These are phyloP conservation scores for Plodia interpunctella DNA, from an alignment of 1,140 invertebrate species.

Conservation along the genomic window DNA sequence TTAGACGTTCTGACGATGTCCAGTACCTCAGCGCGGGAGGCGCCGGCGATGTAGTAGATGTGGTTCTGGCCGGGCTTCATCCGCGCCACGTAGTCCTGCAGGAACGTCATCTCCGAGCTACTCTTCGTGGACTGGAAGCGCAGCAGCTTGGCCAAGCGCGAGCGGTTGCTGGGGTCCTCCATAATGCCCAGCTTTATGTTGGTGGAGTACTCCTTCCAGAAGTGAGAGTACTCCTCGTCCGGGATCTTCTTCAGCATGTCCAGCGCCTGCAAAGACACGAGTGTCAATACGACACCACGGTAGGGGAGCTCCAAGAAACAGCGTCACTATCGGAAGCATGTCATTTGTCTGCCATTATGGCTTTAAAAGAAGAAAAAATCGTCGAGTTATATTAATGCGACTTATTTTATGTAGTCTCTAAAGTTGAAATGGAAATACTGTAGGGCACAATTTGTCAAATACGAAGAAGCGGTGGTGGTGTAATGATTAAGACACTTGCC, in stretches of 20 bases:
- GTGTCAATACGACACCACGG: no score
- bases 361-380: no score
- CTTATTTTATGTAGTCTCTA: no score
- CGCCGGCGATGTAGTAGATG: slow-evolving; percentile 98
- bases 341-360: no score
- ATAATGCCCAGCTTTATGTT: slow-evolving; percentile 98
- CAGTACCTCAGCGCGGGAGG: slow-evolving; percentile 87
- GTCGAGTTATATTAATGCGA: no score
- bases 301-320: no score
- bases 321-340: no score
- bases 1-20: neutral
- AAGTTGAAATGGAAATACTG: no score
- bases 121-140: slow-evolving; percentile 92
- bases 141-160: slow-evolving; percentile 95
- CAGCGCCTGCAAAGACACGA: slow-evolving; percentile 77
- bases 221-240: slow-evolving; percentile 93
- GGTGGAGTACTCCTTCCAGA: slow-evolving; percentile 99
- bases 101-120: slow-evolving; percentile 80
- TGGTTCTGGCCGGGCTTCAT: slow-evolving; percentile 98
- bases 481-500: no score
- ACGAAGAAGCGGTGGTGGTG: no score
- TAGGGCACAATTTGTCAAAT: no score
- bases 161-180: slow-evolving; percentile 97
- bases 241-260: slow-evolving; percentile 99
- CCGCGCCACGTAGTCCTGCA: slow-evolving; percentile 94